These are phyloP conservation scores for Rhynchopsitta pachyrhyncha DNA, from an alignment of 2,113 vertebrate species.

Conservation along the genomic window DNA sequence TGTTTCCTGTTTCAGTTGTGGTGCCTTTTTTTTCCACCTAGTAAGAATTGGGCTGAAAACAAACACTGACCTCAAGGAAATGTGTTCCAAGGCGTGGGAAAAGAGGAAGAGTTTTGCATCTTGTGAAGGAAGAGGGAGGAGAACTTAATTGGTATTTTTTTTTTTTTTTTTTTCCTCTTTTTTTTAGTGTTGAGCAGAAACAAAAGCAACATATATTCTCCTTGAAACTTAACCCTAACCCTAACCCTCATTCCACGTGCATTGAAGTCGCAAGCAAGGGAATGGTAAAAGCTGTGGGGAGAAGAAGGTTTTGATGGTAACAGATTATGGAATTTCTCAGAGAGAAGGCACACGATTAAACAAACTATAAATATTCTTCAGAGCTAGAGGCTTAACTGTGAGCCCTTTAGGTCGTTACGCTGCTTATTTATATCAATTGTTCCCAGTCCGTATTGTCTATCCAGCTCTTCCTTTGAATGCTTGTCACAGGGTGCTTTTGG, in stretches of 20 bases:
- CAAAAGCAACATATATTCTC: background rate
- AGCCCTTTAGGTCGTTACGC: background rate
- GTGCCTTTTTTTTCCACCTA: background rate
- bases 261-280: background rate
- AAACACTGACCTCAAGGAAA: constrained; percentile 31
- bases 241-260: background rate
- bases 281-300: background rate
- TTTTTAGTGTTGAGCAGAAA: background rate
- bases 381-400: background rate
- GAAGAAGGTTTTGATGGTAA: background rate
- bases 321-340: background rate
- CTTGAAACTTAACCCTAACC: background rate
- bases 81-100: constrained; percentile 33
- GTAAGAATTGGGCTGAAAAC: background rate
- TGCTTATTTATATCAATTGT: background rate
- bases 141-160: background rate
- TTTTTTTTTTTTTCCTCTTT: background rate
- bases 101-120: constrained; percentile 22
- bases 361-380: background rate
- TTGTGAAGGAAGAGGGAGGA: constrained; percentile 29
- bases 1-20: background rate
- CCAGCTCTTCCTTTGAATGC: background rate
- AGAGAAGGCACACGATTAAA: background rate
- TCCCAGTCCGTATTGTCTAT: background rate
- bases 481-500: background rate